phyloP scores from a whole-genome alignment of 92 coral and sea anemone genomes.

The Epizoanthus rinbou region DNA sequence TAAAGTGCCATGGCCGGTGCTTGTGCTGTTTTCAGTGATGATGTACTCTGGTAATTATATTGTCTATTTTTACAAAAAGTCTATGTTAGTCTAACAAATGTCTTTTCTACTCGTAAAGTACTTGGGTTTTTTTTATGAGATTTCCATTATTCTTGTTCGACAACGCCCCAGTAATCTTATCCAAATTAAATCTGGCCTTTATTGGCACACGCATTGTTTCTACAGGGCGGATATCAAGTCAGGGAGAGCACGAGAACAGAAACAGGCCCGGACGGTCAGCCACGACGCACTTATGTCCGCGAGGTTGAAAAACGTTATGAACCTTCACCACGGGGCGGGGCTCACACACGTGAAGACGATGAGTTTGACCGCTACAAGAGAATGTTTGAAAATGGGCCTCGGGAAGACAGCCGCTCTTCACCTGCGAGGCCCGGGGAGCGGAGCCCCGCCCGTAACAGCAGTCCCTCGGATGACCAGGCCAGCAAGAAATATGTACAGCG shows the following conservation, averaged over 20 bases:
- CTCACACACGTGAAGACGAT: not conserved
- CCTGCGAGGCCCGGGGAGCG: not conserved
- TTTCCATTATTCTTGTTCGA: too few relatives aligned
- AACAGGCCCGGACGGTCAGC: conserved; percentile 12
- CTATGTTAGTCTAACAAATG: too few relatives aligned
- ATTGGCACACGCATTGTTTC: too few relatives aligned
- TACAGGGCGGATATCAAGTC: conserved; percentile 13
- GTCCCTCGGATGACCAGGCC: not conserved
- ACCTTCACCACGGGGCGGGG: not conserved
- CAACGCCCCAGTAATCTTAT: too few relatives aligned
- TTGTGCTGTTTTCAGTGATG: too few relatives aligned
- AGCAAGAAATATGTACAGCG: conserved; percentile 18
- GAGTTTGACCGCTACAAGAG: conserved; percentile 33
- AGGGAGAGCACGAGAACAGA: conserved; percentile 15
- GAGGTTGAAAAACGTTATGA: conserved; percentile 13
- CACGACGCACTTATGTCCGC: not conserved
- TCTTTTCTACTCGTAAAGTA: too few relatives aligned
- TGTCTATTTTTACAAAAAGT: too few relatives aligned
- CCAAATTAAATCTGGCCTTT: too few relatives aligned
- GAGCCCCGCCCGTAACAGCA: not conserved
- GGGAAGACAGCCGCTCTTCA: not conserved
- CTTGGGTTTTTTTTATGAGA: too few relatives aligned
- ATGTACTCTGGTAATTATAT: too few relatives aligned
- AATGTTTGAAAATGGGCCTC: conserved; percentile 7
- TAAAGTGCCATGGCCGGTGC: too few relatives aligned